phyloP scores from a whole-genome alignment of 1,140 invertebrate genomes.

The Caenorhabditis inopinata region DNA sequence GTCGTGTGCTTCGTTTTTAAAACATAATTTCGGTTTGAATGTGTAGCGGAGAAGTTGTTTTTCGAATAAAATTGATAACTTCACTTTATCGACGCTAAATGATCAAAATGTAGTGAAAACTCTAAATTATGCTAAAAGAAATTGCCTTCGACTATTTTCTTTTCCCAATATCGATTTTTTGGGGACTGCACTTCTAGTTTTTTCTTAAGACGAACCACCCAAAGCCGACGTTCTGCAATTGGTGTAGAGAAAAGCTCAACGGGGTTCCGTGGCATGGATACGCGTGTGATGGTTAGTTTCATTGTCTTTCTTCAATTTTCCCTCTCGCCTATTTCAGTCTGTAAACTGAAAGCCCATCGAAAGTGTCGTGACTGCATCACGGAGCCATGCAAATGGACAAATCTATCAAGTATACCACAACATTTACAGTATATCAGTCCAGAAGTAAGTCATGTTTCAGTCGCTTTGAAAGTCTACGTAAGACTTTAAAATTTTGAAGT shows the following conservation, averaged over 20 bases:
- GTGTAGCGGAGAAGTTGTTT: too few relatives aligned
- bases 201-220: constrained; percentile 9
- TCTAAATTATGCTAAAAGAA: too few relatives aligned
- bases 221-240: constrained; percentile 91
- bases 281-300: constrained; percentile 78
- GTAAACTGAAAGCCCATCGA: constrained; percentile 94
- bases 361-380: constrained; percentile 84
- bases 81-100: too few relatives aligned
- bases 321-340: constrained; percentile 71
- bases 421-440: constrained; percentile 82
- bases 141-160: too few relatives aligned
- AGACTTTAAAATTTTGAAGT: too few relatives aligned
- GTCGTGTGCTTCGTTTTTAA: too few relatives aligned
- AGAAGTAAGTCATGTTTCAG: constrained; percentile 76
- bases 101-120: too few relatives aligned
- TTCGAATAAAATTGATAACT: too few relatives aligned
- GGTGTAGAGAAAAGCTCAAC: constrained; percentile 85
- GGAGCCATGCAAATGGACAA: constrained; percentile 95
- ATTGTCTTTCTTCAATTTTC: neutral
- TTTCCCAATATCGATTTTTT: too few relatives aligned
- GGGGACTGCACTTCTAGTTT: neutral
- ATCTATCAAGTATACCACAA: constrained; percentile 75
- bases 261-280: constrained; percentile 89
- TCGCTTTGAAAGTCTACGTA: too few relatives aligned
- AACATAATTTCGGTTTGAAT: too few relatives aligned